These are phyloP conservation scores for Brenthis hecate DNA, from an alignment of 2,888 invertebrate genomes.

Conservation along the genomic window DNA sequence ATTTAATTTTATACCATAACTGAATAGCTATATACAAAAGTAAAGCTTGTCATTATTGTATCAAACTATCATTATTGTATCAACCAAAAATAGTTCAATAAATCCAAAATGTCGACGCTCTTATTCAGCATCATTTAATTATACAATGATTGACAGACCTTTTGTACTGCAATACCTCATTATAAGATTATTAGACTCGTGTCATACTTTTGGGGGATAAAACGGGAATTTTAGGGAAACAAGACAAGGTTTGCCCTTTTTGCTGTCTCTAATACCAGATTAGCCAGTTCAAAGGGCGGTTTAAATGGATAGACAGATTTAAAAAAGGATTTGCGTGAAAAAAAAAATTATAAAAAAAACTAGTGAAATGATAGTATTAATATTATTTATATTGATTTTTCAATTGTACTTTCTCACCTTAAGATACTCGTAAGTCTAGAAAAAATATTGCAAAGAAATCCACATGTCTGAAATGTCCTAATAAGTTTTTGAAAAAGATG, in stretches of 20 bases:
- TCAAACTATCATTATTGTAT: conserved; percentile 3
- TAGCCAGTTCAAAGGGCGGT: conserved; percentile 6
- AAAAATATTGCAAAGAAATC: too few relatives aligned
- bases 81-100: background rate
- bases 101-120: background rate
- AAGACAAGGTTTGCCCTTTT: conserved; percentile 27
- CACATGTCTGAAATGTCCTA: too few relatives aligned
- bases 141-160: conserved; percentile 39
- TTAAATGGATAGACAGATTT: background rate
- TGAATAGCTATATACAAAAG: too few relatives aligned
- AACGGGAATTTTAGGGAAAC: conserved; percentile 31
- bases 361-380: background rate
- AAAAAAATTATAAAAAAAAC: too few relatives aligned
- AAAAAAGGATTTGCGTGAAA: conserved; percentile 5
- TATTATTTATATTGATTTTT: too few relatives aligned
- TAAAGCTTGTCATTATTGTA: background rate
- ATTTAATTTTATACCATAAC: too few relatives aligned
- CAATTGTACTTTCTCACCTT: too few relatives aligned
- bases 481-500: too few relatives aligned
- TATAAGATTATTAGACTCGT: conserved; percentile 39
- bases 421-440: too few relatives aligned
- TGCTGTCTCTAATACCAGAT: conserved; percentile 14
- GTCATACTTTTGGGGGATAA: conserved; percentile 33
- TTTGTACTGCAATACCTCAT: conserved; percentile 36
- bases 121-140: conserved; percentile 20